Evolutionary conservation across 2,797 vertebrate species (phyloP).

Genomic region (Phaenicophaeus curvirostris): DNA sequence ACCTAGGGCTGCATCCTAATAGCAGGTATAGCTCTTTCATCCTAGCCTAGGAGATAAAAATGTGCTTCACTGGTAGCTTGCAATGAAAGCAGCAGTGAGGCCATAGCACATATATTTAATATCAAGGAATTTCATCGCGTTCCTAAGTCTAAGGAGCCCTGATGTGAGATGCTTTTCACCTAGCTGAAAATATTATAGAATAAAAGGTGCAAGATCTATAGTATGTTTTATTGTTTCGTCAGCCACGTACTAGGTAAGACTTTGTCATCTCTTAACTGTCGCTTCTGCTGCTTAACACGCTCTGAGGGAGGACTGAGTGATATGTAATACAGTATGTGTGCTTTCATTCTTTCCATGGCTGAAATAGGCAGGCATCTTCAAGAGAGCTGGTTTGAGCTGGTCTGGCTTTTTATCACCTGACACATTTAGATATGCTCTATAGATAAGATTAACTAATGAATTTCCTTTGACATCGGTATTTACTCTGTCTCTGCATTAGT

Average conservation of each 20-base stretch:
- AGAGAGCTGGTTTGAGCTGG: slow-evolving; percentile 7
- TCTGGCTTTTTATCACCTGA: background rate
- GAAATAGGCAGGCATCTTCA: background rate
- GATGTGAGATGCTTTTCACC: rapidly evolving
- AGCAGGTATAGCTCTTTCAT: background rate
- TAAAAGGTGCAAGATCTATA: background rate
- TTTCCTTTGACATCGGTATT: background rate
- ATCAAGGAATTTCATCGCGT: background rate
- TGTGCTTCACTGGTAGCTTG: rapidly evolving
- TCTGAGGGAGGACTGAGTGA: background rate
- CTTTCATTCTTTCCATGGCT: slow-evolving; percentile 27
- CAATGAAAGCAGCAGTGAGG: background rate
- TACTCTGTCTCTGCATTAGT: background rate
- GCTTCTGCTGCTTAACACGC: background rate
- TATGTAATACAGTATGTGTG: background rate
- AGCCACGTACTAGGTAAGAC: background rate
- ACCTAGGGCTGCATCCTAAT: rapidly evolving
- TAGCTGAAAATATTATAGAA: background rate
- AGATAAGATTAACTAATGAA: slow-evolving; percentile 21
- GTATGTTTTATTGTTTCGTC: background rate
- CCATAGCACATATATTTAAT: rapidly evolving
- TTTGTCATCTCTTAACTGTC: background rate
- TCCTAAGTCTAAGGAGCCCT: rapidly evolving
- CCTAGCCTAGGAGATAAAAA: background rate
- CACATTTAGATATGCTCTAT: slow-evolving; percentile 48